Base-by-base conservation (phyloP, 2,113 vertebrate genomes). In the Mirza zaza region DNA sequence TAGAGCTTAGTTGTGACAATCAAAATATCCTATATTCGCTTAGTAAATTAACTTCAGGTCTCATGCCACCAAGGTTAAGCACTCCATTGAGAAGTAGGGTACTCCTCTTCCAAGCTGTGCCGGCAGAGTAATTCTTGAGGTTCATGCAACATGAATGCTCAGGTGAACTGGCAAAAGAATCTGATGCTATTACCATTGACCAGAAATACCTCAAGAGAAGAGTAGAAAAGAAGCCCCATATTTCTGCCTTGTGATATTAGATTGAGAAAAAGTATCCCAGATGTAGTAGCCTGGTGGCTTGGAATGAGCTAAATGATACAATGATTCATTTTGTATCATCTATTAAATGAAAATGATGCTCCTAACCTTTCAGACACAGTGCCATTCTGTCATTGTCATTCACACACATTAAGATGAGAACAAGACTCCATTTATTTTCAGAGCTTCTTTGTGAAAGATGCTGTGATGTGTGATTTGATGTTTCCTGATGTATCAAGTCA, bases 91-190 rank as follows among this genome's bases (percentile, higher is more conserved):
- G n/a, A 71, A 85, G 23, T 2, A 45, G 55, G 23, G 8, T 39
- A 79, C 7, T 34, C 7, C 45, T 91, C 55, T 92, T 48, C 7
- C 32, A 63, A 36, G 15, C 50, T 42, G 39, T 27, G 9, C 42
- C 48, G 32, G 50, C 15, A n/a, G 6, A 91, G 57, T 0, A 1
- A 48, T 25, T 88, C 59, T 65, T 81, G n/a, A 85, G 25, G 7
- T 11, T 77, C 68, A 63, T 10, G 9, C 17, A 79, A 10, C 5
- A 25, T 67, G 55, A 77, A 71, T 65, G 18, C 20, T 94, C 15
- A 23, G 70, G 18, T 14, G 36, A 97, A 85, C 48, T 57, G n/a
- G 59, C 36, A 63, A 92, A 95, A 85, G 29, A 96, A 90, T 71
- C 61, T 63, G 36, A 34, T 63, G 21, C 34, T 36, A 18, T 92